phyloP scores from a whole-genome alignment of 2,797 vertebrate species.

The Semotilus atromaculatus region DNA sequence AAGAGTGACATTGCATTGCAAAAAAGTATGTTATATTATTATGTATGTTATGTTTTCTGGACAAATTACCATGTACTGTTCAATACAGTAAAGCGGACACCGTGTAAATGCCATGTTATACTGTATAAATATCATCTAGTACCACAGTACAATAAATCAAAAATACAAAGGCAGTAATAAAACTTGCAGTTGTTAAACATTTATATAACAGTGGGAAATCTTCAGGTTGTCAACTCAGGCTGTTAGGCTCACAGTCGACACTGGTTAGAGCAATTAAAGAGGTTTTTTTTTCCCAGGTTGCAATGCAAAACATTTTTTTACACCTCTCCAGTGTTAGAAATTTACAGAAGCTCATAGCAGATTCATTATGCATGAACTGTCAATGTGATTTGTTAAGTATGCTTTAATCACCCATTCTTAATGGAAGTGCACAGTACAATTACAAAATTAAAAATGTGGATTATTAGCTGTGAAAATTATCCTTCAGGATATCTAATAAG shows the following conservation, averaged over 20 bases:
- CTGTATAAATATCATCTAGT: constrained; percentile 11
- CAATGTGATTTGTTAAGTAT: neutral
- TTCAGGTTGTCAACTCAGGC: neutral
- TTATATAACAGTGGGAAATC: constrained; percentile 15
- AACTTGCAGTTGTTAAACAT: constrained; percentile 22
- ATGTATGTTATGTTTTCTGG: neutral
- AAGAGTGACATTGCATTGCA: neutral
- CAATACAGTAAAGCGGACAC: neutral
- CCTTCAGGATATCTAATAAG: neutral
- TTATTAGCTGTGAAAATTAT: neutral
- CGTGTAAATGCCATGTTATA: constrained; percentile 16
- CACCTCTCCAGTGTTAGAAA: neutral
- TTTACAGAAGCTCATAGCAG: neutral
- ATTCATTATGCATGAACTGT: constrained; percentile 1
- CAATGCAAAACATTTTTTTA: neutral
- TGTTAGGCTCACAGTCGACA: neutral
- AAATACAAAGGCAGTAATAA: constrained; percentile 10
- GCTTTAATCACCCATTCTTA: neutral
- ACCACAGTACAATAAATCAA: constrained; percentile 6
- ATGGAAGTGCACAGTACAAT: neutral
- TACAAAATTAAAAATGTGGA: neutral
- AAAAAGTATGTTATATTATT: neutral
- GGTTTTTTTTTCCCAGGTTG: neutral
- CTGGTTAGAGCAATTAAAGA: neutral
- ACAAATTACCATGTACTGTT: neutral